Conservation (phyloP, 2,113 vertebrate species). For the Anas platyrhynchos region DNA sequence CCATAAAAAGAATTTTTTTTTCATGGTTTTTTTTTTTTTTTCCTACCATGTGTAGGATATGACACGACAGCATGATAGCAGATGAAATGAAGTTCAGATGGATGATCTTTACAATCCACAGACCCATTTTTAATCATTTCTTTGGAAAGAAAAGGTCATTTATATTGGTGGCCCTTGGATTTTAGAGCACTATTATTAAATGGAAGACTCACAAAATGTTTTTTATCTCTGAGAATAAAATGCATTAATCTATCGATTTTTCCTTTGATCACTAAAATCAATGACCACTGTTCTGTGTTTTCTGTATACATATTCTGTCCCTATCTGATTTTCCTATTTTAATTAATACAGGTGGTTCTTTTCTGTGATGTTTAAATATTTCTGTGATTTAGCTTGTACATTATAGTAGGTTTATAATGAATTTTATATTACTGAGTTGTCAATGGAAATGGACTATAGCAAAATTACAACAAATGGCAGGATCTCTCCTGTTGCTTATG, state of each 20-base stretch:
- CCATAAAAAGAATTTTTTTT: background rate
- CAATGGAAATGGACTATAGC: background rate
- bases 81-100: background rate
- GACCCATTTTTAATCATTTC: background rate
- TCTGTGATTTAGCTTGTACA: background rate
- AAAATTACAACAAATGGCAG: background rate
- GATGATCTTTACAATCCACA: background rate
- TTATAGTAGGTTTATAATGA: background rate
- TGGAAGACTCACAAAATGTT: background rate
- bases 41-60: background rate
- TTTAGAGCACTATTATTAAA: constrained; percentile 15
- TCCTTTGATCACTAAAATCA: constrained; percentile 48
- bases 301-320: background rate
- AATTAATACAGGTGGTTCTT: background rate
- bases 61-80: background rate
- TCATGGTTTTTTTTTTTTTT: background rate
- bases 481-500: background rate
- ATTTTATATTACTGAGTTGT: background rate
- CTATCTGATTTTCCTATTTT: background rate
- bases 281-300: background rate
- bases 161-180: background rate
- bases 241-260: background rate
- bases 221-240: background rate
- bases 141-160: background rate
- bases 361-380: background rate